Evolutionary conservation across 1,140 invertebrate species (phyloP).

Genomic region (Brachionus sp.): DNA sequence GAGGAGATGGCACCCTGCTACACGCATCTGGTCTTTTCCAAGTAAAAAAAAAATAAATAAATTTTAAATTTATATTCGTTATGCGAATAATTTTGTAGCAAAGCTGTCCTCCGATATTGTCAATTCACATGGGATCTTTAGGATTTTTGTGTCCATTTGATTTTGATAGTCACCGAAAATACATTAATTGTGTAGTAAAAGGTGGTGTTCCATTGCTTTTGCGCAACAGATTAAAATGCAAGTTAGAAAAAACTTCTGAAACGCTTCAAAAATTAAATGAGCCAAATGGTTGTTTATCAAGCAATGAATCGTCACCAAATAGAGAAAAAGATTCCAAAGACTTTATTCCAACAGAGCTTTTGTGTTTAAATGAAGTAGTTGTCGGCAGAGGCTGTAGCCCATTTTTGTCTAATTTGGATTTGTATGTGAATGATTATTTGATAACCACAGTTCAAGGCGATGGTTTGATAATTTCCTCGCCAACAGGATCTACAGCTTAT

Average conservation of each 20-base stretch:
- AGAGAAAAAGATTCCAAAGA: neutral
- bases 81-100: neutral
- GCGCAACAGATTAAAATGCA: slow-evolving; percentile 31
- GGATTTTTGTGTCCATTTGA: slow-evolving; percentile 45
- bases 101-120: slow-evolving; percentile 43
- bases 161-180: slow-evolving; percentile 25
- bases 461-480: slow-evolving; percentile 88
- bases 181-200: slow-evolving; percentile 37
- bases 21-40: slow-evolving; percentile 88
- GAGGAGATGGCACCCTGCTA: slow-evolving; percentile 89
- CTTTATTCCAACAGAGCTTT: slow-evolving; percentile 45
- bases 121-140: slow-evolving; percentile 42
- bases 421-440: slow-evolving; percentile 88
- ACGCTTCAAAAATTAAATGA: neutral
- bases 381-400: slow-evolving; percentile 88
- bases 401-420: slow-evolving; percentile 88
- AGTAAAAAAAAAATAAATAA: slow-evolving; percentile 50
- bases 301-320: neutral
- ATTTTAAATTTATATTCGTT: too few relatives aligned
- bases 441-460: slow-evolving; percentile 95
- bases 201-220: slow-evolving; percentile 31
- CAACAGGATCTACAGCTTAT: slow-evolving; percentile 93
- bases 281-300: neutral
- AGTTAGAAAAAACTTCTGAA: slow-evolving; percentile 6
- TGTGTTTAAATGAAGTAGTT: slow-evolving; percentile 85